Evolutionary conservation across 2,888 invertebrate genomes (phyloP).

Genomic region (Poecilobothrus nobilitatus): DNA sequence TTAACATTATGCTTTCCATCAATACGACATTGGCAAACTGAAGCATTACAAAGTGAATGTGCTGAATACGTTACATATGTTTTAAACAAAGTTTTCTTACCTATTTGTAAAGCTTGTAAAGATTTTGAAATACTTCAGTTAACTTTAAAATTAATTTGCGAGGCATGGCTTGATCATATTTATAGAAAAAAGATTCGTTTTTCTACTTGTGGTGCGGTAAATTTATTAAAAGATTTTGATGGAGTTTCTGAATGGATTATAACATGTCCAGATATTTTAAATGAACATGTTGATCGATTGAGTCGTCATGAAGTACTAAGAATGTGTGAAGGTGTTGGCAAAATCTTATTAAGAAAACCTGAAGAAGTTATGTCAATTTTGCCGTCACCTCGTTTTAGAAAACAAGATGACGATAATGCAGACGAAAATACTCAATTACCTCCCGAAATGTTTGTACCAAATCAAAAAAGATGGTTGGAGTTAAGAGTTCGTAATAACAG

Average conservation of each 20-base stretch:
- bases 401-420: constrained; percentile 33
- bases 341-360: constrained; percentile 67
- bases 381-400: constrained; percentile 39
- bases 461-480: constrained; percentile 82
- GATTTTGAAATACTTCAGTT: constrained; percentile 66
- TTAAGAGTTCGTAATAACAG: constrained; percentile 53
- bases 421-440: constrained; percentile 60
- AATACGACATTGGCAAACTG: constrained; percentile 56
- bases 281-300: constrained; percentile 43
- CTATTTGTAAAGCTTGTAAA: constrained; percentile 67
- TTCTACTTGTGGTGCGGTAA: constrained; percentile 68
- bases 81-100: constrained; percentile 64
- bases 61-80: constrained; percentile 65
- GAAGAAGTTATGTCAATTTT: constrained; percentile 76
- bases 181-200: constrained; percentile 74
- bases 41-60: constrained; percentile 44
- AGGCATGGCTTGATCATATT: constrained; percentile 81
- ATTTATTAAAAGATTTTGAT: constrained; percentile 73
- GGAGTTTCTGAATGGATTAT: constrained; percentile 69
- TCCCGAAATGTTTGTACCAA: constrained; percentile 87
- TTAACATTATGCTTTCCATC: constrained; percentile 74
- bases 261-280: constrained; percentile 50
- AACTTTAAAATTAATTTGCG: constrained; percentile 72
- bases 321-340: constrained; percentile 78
- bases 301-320: constrained; percentile 47